phyloP scores from a whole-genome alignment of 2,113 vertebrate species.

The Pantherophis guttatus region DNA sequence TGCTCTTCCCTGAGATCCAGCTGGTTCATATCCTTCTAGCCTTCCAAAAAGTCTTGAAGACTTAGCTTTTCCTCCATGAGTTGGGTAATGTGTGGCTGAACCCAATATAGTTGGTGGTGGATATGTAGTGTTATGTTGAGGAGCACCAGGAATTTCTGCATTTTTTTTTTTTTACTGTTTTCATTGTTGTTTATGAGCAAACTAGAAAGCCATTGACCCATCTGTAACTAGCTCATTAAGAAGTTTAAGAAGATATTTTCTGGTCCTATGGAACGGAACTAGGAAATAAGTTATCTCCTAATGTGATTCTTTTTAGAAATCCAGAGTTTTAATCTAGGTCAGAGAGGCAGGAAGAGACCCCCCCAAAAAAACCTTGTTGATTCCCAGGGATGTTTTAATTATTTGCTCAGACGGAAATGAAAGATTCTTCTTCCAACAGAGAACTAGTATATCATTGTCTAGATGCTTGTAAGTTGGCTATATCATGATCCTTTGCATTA shows the following conservation, averaged over 20 bases:
- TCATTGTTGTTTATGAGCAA: not conserved
- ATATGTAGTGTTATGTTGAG: not conserved
- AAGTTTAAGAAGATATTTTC: not conserved
- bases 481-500: not conserved
- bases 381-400: not conserved
- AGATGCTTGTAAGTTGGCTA: not conserved
- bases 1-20: not conserved
- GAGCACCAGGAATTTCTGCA: not conserved
- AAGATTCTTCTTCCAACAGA: not conserved
- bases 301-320: not conserved
- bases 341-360: not conserved
- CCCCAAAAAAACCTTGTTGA: not conserved
- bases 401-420: not conserved
- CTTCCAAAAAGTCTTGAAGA: not conserved
- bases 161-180: not conserved
- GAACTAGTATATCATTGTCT: not conserved
- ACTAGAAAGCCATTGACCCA: not conserved
- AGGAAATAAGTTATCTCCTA: not conserved
- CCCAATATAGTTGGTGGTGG: not conserved
- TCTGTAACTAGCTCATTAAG: not conserved
- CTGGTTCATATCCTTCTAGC: not conserved
- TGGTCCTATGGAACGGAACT: not conserved
- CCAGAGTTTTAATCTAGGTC: not conserved
- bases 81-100: not conserved
- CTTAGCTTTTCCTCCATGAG: not conserved